Evolutionary conservation across 2,113 vertebrate species (phyloP), one percentile per base, ranked within the genome.

Genomic region (Mesembrinibis cayennensis): DNA sequence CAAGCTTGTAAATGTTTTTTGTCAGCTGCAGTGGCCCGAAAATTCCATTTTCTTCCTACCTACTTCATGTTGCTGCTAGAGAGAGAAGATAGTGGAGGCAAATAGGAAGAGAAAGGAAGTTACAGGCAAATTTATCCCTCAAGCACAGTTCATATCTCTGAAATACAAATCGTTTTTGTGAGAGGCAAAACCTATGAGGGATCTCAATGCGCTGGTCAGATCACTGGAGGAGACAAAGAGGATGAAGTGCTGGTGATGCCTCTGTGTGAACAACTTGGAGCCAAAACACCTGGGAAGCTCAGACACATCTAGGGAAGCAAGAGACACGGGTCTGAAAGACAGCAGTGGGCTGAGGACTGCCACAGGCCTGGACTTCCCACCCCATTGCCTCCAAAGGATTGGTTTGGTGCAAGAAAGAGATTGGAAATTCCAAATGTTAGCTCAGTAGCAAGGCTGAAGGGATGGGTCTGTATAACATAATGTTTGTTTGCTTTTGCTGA

Each of bases 121-220:
- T 23, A 8, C 2, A 50, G 8, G 23, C 0, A 2, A 62, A 63
- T 65, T 19, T 72, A 23, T 66, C 15, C 9, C n/a, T 69, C 44
- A 83, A 79, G 45, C 10, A 67, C 4, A 18, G 13, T 55, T 91
- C 14, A 1, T 52, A 38, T 26, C 16, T 62, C 38, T 82, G 55
- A 90, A 90, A 81, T 9, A 21, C 11, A 66, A 66, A 67, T 27
- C 5, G 9, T 40, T 91, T 84, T 40, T 38, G 52, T 76, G 36
- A 82, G 47, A 71, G 16, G 11, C 42, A 79, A 76, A 84, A 63
- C 23, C 2, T n/a, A 0, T 0, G 0, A 26, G 27, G 5, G 18
- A 26, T 44, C 32, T 67, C 36, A 62, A 2, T 52, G 49, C 0
- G 1, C 19, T 32, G 22, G 17, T 0, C 16, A 7, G 45, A 47